phyloP scores from a whole-genome alignment of 1,140 invertebrate species.

The Macrobrachium nipponense region DNA sequence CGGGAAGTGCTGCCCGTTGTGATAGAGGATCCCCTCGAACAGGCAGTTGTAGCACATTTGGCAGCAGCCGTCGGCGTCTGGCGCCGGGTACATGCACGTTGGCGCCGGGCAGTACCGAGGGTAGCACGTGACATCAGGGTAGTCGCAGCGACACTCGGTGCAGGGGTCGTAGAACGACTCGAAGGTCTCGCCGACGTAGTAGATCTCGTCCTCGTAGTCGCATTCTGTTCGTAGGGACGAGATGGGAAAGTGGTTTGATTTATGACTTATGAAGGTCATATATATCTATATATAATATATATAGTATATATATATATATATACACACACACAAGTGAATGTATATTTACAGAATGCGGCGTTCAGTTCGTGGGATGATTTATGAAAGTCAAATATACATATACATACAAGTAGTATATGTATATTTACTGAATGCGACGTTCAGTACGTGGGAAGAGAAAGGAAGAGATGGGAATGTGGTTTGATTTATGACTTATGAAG shows the following conservation, averaged over 20 bases:
- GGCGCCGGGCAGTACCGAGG: neutral
- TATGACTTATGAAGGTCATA: too few species aligned
- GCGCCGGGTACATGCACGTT: neutral
- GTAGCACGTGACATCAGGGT: slow-evolving; percentile 11
- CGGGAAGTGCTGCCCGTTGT: slow-evolving; percentile 3
- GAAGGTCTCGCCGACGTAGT: neutral
- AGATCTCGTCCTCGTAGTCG: neutral
- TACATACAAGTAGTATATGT: too few species aligned
- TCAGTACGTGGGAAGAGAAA: too few species aligned
- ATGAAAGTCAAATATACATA: too few species aligned
- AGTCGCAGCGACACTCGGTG: slow-evolving; percentile 14
- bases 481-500: too few species aligned
- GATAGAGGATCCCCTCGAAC: neutral
- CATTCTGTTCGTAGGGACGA: neutral
- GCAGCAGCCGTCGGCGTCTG: neutral
- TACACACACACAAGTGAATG: too few species aligned
- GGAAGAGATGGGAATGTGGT: too few species aligned
- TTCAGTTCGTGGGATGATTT: too few species aligned
- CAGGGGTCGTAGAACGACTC: neutral
- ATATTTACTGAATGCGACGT: too few species aligned
- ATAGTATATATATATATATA: too few species aligned
- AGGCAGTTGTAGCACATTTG: neutral
- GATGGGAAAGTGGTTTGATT: neutral
- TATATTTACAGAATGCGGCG: too few species aligned
- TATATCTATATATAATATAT: too few species aligned